Evolutionary conservation across 2,113 vertebrate species (phyloP), one percentile per base, ranked within the genome.

Genomic region (Tretioscincus oriximinensis): DNA sequence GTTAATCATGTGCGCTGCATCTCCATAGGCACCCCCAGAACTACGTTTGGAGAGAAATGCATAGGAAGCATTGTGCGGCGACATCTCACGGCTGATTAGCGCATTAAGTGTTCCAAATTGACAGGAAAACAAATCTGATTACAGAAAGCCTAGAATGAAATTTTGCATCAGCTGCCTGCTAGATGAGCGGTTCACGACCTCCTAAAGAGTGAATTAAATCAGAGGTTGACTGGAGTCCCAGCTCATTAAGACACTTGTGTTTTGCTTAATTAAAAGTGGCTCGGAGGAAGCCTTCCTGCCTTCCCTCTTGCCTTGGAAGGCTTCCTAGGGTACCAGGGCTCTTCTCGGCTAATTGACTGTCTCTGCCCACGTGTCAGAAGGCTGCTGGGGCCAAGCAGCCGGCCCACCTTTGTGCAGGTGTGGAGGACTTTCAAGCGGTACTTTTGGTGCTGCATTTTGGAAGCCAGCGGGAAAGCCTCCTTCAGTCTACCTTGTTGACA

Each of bases 211-310:
- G 1, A 9, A 5, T 54, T 54, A 24, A 54, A n/a, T 29, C 7
- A 54, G 26, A 54, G 8, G 49, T 7, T 29, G 71, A 29, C 28
- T 18, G 12, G 26, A 72, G 45, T n/a, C 51, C 47, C 16, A 26
- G n/a, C 51, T 72, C 70, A 51, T 72, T 72, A 51, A 72, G 70
- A 45, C 10, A 8, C 47, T 9, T n/a, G 4, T 8, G 12, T 18
- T n/a, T 73, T 28, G 28, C 20, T 73, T 51, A 51, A 51, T 73
- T 73, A 51, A 51, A 54, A 28, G 26, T 51, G 49, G 71, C 71
- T 29, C 49, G 72, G 45, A 84, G 78, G 77, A 85, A 86, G 66
- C 78, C 63, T 7, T 2, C n/a, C 49, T 73, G 4, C 47, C n/a
- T 58, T 51, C 47, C n/a, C 29, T 51, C 71, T 73, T 54, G n/a